These are phyloP conservation scores for Lepus townsendii DNA, from an alignment of 2,797 vertebrate genomes.

Conservation along the genomic window DNA sequence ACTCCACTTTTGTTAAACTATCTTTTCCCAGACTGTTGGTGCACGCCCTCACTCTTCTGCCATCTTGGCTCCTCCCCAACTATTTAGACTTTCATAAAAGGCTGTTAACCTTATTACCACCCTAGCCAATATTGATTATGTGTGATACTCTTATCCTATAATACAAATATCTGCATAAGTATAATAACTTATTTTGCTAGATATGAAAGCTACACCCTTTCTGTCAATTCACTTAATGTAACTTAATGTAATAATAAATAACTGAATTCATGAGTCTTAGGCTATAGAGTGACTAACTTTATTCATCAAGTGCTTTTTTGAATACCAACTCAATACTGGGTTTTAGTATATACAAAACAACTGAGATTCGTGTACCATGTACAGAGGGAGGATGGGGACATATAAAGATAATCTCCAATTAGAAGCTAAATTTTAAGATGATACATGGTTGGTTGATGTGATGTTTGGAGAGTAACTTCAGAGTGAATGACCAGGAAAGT, in stretches of 20 bases:
- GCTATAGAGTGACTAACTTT: not conserved
- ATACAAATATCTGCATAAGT: not conserved
- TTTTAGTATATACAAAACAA: not conserved
- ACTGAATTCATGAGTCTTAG: conserved; percentile 23
- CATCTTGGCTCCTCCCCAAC: not conserved
- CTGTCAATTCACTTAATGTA: not conserved
- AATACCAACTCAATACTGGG: not conserved
- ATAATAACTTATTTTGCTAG: conserved; percentile 12
- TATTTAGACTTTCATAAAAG: not conserved
- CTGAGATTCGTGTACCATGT: not conserved
- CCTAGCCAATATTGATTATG: not conserved
- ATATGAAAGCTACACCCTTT: not conserved
- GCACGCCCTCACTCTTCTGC: no score
- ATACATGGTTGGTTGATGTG: not conserved
- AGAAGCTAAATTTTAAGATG: not conserved
- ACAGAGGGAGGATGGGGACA: rapidly evolving
- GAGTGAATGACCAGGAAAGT: not conserved
- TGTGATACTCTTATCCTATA: not conserved
- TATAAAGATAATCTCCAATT: not conserved
- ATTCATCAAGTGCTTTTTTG: conserved; percentile 13
- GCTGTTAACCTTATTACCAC: not conserved
- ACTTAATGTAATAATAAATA: not conserved
- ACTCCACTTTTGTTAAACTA: no score
- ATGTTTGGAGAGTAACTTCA: not conserved
- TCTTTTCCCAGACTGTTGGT: no score